These are phyloP conservation scores for Diplodus puntazzo DNA, from an alignment of 2,797 vertebrate genomes.

Conservation along the genomic window DNA sequence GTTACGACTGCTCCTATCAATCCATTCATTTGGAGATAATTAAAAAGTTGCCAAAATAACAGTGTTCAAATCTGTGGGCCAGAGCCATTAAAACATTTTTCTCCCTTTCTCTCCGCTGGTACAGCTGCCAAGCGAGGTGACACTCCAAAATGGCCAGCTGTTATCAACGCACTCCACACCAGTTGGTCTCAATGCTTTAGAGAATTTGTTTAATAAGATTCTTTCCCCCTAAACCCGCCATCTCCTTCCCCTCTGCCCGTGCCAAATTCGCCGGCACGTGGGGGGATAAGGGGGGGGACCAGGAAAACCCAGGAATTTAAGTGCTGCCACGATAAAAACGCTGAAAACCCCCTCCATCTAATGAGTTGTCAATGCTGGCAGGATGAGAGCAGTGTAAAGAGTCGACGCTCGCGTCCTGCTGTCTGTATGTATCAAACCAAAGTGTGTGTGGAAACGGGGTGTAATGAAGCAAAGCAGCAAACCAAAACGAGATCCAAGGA, in stretches of 20 bases:
- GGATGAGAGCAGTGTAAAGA: conserved; percentile 55
- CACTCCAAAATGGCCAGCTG: conserved; percentile 83
- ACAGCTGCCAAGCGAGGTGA: conserved; percentile 81
- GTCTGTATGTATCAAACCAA: conserved; percentile 30
- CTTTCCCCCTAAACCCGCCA: conserved; percentile 50
- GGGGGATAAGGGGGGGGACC: conserved; percentile 63
- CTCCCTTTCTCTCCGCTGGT: conserved; percentile 58
- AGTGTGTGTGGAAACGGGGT: conserved; percentile 1
- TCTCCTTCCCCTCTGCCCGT: conserved; percentile 63
- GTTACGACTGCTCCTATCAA: conserved; percentile 66
- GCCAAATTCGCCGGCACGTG: conserved; percentile 77
- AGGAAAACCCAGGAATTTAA: conserved; percentile 79
- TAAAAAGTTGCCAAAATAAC: conserved; percentile 83
- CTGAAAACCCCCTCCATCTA: conserved; percentile 78
- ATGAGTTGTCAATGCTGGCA: conserved; percentile 79
- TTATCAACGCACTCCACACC: conserved; percentile 87
- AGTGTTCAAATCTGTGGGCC: conserved; percentile 73
- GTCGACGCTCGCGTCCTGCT: conserved; percentile 55
- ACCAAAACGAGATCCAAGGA: conserved; percentile 35
- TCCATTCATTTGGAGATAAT: conserved; percentile 84
- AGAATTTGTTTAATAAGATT: conserved; percentile 86
- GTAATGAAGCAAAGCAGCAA: conserved; percentile 14
- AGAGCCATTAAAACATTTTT: conserved; percentile 73
- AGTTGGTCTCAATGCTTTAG: conserved; percentile 84
- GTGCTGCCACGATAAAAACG: conserved; percentile 69